Evolutionary conservation across 2,113 vertebrate species (phyloP), one percentile per base, ranked within the genome.

Genomic region (Heptranchias perlo): DNA sequence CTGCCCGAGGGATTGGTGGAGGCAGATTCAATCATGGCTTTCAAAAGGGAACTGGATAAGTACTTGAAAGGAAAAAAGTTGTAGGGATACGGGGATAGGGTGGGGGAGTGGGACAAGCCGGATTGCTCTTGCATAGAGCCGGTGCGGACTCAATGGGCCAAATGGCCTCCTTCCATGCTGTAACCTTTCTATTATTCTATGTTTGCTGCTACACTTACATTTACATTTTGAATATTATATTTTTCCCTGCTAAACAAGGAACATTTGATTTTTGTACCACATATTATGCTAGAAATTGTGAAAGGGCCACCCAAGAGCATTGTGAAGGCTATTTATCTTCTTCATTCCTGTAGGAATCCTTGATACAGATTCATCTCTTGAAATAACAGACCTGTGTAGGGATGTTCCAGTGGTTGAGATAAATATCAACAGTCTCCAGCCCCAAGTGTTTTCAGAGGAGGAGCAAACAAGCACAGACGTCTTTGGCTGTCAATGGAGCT

Each of bases 391-490:
- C 18, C 61, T 44, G 39, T 94, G 8, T 65, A 44, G 61, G n/a
- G 21, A 94, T 62, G 7, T 94, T 54, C n/a, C 35, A 94, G 92
- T 61, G 65, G 18, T 7, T 11, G n/a, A 18, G 62, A 94, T 47
- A 64, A 94, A 94, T 64, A 65, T 61, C 39, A 65, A 94, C 62
- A 21, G 61, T 39, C 61, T 94, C n/a, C 35, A 65, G 16, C n/a
- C 89, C 61, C 92, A 94, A 25, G 92, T 21, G 61, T 65, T 64
- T 64, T 62, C n/a, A 64, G n/a, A 94, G 91, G 91, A 93, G 23
- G 39, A 62, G 35, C 91, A 62, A 62, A 39, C 58, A 58, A 62
- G 47, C 58, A 94, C 5, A 64, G 39, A 47, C 62, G 18, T 94
- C 16, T 47, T 39, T 64, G 28, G 25, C 52, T 89, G 86, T 25